Conservation (phyloP, 2,113 vertebrate genomes). For the Butastur rufipennis region DNA sequence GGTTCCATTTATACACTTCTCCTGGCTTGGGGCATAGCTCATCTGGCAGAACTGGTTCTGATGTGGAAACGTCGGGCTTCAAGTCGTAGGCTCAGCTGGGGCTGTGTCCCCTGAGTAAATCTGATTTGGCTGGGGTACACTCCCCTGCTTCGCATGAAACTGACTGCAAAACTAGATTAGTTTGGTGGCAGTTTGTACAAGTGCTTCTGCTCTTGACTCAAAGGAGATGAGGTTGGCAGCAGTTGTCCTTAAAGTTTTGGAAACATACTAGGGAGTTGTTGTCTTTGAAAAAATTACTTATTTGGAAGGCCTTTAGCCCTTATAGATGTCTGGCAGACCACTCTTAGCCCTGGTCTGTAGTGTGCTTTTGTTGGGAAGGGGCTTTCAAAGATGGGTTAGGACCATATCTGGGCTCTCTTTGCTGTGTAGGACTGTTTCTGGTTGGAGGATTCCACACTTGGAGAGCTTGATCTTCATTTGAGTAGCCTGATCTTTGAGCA, state of each 20-base stretch:
- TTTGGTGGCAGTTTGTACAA: neutral
- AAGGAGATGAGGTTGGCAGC: neutral
- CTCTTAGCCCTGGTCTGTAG: neutral
- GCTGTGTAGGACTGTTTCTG: neutral
- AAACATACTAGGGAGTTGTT: neutral
- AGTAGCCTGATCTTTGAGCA: neutral
- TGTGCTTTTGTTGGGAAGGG: neutral
- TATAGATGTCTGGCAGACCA: neutral
- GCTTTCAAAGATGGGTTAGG: neutral
- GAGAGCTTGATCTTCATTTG: neutral
- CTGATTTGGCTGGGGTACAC: neutral
- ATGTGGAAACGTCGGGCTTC: conserved; percentile 24
- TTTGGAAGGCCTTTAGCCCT: neutral
- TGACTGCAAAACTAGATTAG: neutral
- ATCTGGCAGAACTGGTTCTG: conserved; percentile 60
- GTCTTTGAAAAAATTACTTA: neutral
- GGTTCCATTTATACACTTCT: conserved; percentile 27
- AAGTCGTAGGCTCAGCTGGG: neutral
- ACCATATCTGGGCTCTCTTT: neutral
- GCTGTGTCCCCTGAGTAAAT: conserved; percentile 32
- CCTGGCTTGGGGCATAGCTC: conserved; percentile 43
- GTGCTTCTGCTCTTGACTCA: neutral
- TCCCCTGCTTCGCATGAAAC: neutral
- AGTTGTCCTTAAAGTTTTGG: neutral
- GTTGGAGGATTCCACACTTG: neutral